phyloP scores from a whole-genome alignment of 2,797 vertebrate species.

The Lithobates sylvaticus region DNA sequence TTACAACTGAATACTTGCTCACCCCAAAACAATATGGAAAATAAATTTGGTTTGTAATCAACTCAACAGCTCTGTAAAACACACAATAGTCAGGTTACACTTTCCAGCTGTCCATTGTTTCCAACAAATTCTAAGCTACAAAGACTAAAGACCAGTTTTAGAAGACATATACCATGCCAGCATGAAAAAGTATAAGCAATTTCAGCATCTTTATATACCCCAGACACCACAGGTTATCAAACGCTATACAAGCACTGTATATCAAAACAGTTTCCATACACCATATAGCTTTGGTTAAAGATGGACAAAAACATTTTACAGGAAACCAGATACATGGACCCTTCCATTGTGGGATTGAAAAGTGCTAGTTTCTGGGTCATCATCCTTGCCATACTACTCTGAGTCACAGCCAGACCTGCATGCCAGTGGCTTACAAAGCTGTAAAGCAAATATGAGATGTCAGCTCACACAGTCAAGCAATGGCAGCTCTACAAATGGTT shows the following conservation, averaged over 20 bases:
- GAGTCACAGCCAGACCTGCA: no score
- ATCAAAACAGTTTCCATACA: not conserved
- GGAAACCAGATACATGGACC: no score
- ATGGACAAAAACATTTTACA: no score
- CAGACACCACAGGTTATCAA: not conserved
- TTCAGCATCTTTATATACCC: not conserved
- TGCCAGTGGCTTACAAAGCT: no score
- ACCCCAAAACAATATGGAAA: slow-evolving; percentile 2
- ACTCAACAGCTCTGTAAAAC: not conserved
- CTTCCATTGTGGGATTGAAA: no score
- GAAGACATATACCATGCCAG: not conserved
- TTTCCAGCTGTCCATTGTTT: not conserved
- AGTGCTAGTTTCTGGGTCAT: not conserved
- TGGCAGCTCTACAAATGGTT: not conserved
- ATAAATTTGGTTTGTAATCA: not conserved
- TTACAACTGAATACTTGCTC: not conserved
- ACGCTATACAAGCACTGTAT: not conserved
- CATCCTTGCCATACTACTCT: not conserved
- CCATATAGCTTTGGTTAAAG: not conserved
- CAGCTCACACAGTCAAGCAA: not conserved
- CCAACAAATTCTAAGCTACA: not conserved
- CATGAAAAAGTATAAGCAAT: not conserved
- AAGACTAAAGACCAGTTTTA: not conserved
- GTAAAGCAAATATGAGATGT: no score
- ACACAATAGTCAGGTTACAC: not conserved